Evolutionary conservation across 2,113 vertebrate genomes (phyloP).

Genomic region (Varanus salvator): DNA sequence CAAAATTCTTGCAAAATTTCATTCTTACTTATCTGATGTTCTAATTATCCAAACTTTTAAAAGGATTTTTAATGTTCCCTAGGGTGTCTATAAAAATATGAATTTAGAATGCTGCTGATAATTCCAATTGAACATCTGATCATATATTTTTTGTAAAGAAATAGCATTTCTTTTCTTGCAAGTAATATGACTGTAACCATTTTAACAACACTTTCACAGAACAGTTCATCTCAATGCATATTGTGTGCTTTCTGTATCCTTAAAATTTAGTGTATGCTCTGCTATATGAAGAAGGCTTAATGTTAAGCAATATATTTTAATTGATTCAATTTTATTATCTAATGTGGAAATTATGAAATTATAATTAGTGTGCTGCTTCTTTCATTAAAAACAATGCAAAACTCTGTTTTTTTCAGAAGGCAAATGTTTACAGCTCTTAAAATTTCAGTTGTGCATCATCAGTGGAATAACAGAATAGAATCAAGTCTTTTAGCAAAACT

Average conservation of each 20-base stretch:
- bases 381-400: constrained; percentile 53
- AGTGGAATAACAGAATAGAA: constrained; percentile 11
- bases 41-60: background rate
- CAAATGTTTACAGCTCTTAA: constrained; percentile 21
- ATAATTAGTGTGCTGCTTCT: constrained; percentile 54
- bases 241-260: constrained; percentile 7
- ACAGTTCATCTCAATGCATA: background rate
- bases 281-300: constrained; percentile 30
- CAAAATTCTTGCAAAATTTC: background rate
- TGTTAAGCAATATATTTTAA: constrained; percentile 54
- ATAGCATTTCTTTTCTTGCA: constrained; percentile 17
- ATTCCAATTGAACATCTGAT: background rate
- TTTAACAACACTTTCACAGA: background rate
- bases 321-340: constrained; percentile 45
- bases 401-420: constrained; percentile 44
- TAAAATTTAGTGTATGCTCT: constrained; percentile 46
- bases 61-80: background rate
- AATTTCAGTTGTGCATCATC: background rate
- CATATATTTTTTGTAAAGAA: background rate
- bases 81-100: background rate
- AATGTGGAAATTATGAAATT: constrained; percentile 62
- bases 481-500: constrained; percentile 27
- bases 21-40: background rate
- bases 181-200: background rate
- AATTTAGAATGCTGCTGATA: background rate